Conservation (phyloP, 2,888 invertebrate genomes). For the Heliconius sara region DNA sequence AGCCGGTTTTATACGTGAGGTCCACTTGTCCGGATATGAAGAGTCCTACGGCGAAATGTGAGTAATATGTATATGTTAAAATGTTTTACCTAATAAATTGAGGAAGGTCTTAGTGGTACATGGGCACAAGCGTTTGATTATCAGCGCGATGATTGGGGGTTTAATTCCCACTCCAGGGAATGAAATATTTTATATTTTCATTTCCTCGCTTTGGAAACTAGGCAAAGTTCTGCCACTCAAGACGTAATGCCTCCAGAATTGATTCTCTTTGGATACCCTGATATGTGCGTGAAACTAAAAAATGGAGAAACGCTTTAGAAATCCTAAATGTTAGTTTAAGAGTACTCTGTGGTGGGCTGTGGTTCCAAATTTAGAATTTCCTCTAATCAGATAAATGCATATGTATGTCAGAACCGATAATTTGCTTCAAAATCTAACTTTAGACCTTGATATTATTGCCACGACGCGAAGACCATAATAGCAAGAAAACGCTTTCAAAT, state of each 20-base stretch:
- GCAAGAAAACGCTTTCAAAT: too few species aligned
- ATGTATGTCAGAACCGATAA: too few species aligned
- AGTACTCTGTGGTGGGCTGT: too few species aligned
- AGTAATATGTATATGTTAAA: background rate
- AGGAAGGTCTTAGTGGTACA: too few species aligned
- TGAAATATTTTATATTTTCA: too few species aligned
- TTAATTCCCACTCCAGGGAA: background rate
- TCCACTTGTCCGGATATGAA: slow-evolving; percentile 29
- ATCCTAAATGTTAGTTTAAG: too few species aligned
- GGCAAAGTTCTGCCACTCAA: background rate
- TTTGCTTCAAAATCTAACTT: too few species aligned
- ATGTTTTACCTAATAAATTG: background rate
- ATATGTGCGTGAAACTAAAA: background rate
- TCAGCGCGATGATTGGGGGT: too few species aligned
- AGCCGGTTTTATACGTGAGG: slow-evolving; percentile 19
- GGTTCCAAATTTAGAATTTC: too few species aligned
- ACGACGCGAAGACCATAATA: background rate
- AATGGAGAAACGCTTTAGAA: too few species aligned
- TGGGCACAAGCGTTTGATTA: too few species aligned
- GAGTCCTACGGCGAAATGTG: slow-evolving; percentile 34
- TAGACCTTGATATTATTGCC: background rate
- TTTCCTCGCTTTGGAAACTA: background rate
- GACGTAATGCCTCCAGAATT: background rate
- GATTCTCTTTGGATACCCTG: background rate
- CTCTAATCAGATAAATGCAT: too few species aligned